Conservation (phyloP, 1,140 invertebrate genomes). For the Cotesia vestalis region DNA sequence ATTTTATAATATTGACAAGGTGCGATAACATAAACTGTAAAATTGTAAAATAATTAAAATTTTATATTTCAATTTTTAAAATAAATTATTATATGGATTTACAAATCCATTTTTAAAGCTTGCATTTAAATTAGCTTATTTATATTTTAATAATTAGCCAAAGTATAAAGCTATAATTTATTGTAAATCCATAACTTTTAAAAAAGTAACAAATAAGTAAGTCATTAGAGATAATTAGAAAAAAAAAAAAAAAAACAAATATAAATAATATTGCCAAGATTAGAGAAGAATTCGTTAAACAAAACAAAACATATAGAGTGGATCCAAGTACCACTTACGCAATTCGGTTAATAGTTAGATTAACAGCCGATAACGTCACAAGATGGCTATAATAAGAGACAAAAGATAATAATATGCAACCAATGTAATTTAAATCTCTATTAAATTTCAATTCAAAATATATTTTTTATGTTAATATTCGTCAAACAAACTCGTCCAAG, state of each 20-base stretch:
- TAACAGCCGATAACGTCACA: slow-evolving; percentile 88
- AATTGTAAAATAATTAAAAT: slow-evolving; percentile 3
- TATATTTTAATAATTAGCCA: not conserved
- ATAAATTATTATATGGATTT: slow-evolving; percentile 47
- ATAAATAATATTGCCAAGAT: slow-evolving; percentile 29
- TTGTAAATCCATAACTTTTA: slow-evolving; percentile 54
- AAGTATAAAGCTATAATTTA: slow-evolving; percentile 13
- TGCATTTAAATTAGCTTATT: not conserved
- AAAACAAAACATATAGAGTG: slow-evolving; percentile 58
- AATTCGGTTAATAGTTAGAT: slow-evolving; percentile 88
- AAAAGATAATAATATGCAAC: slow-evolving; percentile 61
- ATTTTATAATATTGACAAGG: slow-evolving; percentile 26
- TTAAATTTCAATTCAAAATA: not conserved
- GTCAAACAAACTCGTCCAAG: not conserved
- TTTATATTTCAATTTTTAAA: slow-evolving; percentile 5
- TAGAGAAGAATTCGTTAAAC: slow-evolving; percentile 38
- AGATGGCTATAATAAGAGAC: slow-evolving; percentile 78
- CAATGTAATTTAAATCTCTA: slow-evolving; percentile 54
- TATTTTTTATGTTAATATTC: slow-evolving; percentile 1
- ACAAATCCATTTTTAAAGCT: slow-evolving; percentile 40
- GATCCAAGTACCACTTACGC: slow-evolving; percentile 78
- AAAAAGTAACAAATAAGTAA: slow-evolving; percentile 35
- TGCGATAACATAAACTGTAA: slow-evolving; percentile 15
- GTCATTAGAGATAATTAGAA: slow-evolving; percentile 11
- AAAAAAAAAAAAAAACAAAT: not conserved